phyloP scores from a whole-genome alignment of 2,113 vertebrate genomes.

The Silurus glanis region DNA sequence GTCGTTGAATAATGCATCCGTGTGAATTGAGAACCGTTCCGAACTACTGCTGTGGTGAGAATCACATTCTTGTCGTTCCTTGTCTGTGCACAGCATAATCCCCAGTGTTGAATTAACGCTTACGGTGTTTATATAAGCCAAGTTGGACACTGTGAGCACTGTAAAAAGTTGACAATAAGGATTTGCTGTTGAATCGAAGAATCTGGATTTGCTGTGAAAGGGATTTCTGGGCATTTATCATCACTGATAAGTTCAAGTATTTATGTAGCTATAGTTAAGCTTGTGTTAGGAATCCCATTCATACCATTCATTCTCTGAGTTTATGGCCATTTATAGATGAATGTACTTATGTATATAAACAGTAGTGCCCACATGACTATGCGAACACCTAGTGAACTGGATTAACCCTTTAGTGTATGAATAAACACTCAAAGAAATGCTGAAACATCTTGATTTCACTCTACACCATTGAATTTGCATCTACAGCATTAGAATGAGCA shows the following conservation, averaged over 20 bases:
- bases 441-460: not conserved
- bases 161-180: constrained; percentile 7
- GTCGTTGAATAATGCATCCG: not conserved
- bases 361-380: too few relatives aligned
- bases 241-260: constrained; percentile 3
- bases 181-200: constrained; percentile 5
- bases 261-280: constrained; percentile 1
- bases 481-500: too few relatives aligned
- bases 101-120: constrained; percentile 31
- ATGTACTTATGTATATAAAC: not conserved
- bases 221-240: constrained; percentile 9
- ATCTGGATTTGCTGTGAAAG: not conserved
- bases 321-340: not conserved
- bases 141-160: constrained; percentile 23
- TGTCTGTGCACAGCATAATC: constrained; percentile 9
- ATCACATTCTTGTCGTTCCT: constrained; percentile 21
- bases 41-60: constrained; percentile 53
- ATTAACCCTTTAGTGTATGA: not conserved
- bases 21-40: constrained; percentile 44
- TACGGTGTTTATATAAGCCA: constrained; percentile 20
- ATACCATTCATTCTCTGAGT: constrained; percentile 6
- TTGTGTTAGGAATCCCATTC: not conserved
- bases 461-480: not conserved
- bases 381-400: not conserved
- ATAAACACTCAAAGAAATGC: not conserved